Evolutionary conservation across 2,797 vertebrate species (phyloP).

Genomic region (Erpetoichthys calabaricus): DNA sequence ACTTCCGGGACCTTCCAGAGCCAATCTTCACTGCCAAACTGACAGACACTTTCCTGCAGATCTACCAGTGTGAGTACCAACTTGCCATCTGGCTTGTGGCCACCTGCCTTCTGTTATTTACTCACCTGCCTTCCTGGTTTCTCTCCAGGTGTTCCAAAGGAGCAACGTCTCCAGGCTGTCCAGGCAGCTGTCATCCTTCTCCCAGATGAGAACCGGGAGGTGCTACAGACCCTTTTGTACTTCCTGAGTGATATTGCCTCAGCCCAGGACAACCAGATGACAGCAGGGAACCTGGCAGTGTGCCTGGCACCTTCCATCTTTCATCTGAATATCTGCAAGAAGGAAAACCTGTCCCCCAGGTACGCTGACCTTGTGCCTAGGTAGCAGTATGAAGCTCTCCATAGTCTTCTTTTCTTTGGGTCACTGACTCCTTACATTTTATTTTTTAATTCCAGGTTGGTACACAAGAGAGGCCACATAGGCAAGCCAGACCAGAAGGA

Average conservation of each 20-base stretch:
- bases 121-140: slow-evolving; percentile 1
- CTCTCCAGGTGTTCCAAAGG: slow-evolving; percentile 52
- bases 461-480: slow-evolving; percentile 41
- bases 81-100: too few relatives aligned
- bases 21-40: slow-evolving; percentile 73
- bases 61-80: slow-evolving; percentile 61
- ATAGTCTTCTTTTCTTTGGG: background rate
- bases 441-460: slow-evolving; percentile 34
- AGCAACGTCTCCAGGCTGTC: slow-evolving; percentile 54
- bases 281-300: slow-evolving; percentile 60
- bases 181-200: slow-evolving; percentile 60
- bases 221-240: slow-evolving; percentile 69
- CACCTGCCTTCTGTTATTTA: background rate
- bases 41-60: slow-evolving; percentile 65
- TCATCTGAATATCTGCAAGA: slow-evolving; percentile 67
- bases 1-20: slow-evolving; percentile 68
- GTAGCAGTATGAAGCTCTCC: background rate
- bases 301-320: slow-evolving; percentile 72
- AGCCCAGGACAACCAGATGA: slow-evolving; percentile 71
- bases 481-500: slow-evolving; percentile 64
- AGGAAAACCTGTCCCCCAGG: slow-evolving; percentile 62
- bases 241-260: slow-evolving; percentile 71
- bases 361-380: slow-evolving; percentile 16
- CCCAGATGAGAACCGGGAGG: slow-evolving; percentile 69
- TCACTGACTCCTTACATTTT: background rate